phyloP scores from a whole-genome alignment of 2,113 vertebrate species.

The Plotosus lineatus region DNA sequence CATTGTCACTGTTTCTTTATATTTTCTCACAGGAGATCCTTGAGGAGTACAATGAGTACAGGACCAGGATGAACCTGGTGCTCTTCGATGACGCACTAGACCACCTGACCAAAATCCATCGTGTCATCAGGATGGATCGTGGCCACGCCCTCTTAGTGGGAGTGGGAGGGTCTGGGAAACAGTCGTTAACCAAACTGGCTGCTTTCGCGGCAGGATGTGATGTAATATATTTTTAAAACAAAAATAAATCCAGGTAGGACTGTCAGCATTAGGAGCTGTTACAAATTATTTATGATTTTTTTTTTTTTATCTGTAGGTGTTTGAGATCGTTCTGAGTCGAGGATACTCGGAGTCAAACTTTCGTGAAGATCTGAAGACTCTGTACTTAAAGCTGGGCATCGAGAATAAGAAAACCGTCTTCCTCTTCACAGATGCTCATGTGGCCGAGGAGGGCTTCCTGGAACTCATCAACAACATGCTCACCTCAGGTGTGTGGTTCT shows the following conservation, averaged over 20 bases:
- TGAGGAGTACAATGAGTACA: slow-evolving; percentile 90
- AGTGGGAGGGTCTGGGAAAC: slow-evolving; percentile 90
- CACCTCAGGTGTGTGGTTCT: slow-evolving; percentile 81
- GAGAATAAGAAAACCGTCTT: slow-evolving; percentile 87
- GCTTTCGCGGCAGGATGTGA: slow-evolving; percentile 87
- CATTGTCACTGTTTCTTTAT: neutral
- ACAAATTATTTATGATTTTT: neutral
- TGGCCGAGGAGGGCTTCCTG: slow-evolving; percentile 92
- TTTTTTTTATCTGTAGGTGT: slow-evolving; percentile 74
- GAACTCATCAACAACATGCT: slow-evolving; percentile 98
- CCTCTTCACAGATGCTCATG: slow-evolving; percentile 89
- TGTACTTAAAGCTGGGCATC: slow-evolving; percentile 87
- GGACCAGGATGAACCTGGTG: slow-evolving; percentile 85
- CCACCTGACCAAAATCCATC: slow-evolving; percentile 85
- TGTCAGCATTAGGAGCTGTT: neutral
- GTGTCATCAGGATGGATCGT: slow-evolving; percentile 84
- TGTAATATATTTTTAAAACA: slow-evolving; percentile 64
- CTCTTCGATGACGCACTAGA: slow-evolving; percentile 95
- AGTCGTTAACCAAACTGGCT: slow-evolving; percentile 86
- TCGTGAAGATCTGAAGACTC: slow-evolving; percentile 86
- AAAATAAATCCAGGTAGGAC: too few species aligned
- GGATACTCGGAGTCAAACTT: slow-evolving; percentile 86
- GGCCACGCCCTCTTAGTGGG: slow-evolving; percentile 92
- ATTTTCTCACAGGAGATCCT: slow-evolving; percentile 83
- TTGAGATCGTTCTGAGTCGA: slow-evolving; percentile 87